Base-by-base conservation (phyloP, 2,113 vertebrate genomes). In the Tachysurus vachellii region DNA sequence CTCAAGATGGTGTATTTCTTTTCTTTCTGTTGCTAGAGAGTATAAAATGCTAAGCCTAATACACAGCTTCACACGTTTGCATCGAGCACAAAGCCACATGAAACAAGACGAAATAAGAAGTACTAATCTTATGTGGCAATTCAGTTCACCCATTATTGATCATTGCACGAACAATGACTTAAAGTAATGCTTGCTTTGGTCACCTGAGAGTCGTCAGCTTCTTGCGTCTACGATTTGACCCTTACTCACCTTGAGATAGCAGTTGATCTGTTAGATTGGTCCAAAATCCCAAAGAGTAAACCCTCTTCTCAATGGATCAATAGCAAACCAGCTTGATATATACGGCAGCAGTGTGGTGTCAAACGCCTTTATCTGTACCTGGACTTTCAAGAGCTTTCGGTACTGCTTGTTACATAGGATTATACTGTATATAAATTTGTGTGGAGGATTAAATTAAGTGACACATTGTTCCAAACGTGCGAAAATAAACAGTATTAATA, bases 11-110 rank as follows among this genome's bases (percentile, higher is more conserved):
- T 57, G 31, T 59, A n/a, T 81, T 81, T 81, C 56, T 26, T 81
- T 81, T 42, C 19, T 80, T 42, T 80, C 10, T 13, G 11, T 26
- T 23, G 44, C 42, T 75, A 14, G 23, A 50, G 71, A 17, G 50
- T 79, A 50, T 50, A 56, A 79, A 54, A n/a, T 31, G 2, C n/a
- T 28, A 79, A 28, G 73, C 73, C 79, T 31, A 76, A 85, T 85
- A 87, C 26, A 64, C 76, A 62, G 44, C 71, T 59, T 42, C n/a
- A 62, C 80, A 83, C 31, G 71, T 88, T 54, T 59, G 64, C 44
- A 36, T 81, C 50, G 12, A 28, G 31, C 16, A 68, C 75, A 81
- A 56, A 73, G 36, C 4, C 42, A 1, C 11, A 83, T n/a, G 7
- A 44, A 59, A 42, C 31, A 14, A 23, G 26, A 42, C 17, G n/a